Base-by-base conservation (phyloP, 2,888 invertebrate genomes). In the Bimastos eiseni region DNA sequence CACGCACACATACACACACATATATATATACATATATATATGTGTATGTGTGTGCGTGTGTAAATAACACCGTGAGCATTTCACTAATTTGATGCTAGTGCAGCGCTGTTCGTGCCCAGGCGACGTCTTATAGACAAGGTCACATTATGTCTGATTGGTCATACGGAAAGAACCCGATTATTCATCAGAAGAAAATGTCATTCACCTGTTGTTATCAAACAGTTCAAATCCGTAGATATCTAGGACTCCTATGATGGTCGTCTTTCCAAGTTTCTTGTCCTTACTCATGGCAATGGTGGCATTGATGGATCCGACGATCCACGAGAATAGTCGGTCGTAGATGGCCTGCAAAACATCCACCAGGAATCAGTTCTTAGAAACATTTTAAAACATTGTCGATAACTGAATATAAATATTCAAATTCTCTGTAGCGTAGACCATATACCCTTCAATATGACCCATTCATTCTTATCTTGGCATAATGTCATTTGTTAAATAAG, bases 141-240 rank as follows among this genome's bases (percentile, higher is more conserved):
- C 30, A 55, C 4, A 49, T 3, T 21, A 19, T 30, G 13, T 55
- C 24, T 30, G 1, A 70, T n/a, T 70, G 70, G n/a, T 70, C 70
- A 70, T 70, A 70, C n/a, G 6, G 30, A n/a, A 5, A 70, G 30
- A 70, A 30, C 1, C 13, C 19, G n/a, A 4, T 13, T 70, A 70
- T n/a, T 70, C n/a, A 1, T 2, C 70, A 70, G 55, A 44, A 44
- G 44, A 44, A 55, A 4, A 5, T 38, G 5, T 15, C 55, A 38
- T 55, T 30, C 21, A 91, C 96, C 98, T 98, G 95, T 99, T 99
- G 49, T 96, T 96, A 93, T 98, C 98, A 95, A 99, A 98, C 93
- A 99, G 98, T 96, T 99, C 99, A 95, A 99, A 99, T 36, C 99
- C 99, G 95, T 99, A 99, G 94, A 99, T 99, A 94, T 99, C 99